phyloP scores from a whole-genome alignment of 2,113 vertebrate genomes.

The human (Homo sapiens) region DNA sequence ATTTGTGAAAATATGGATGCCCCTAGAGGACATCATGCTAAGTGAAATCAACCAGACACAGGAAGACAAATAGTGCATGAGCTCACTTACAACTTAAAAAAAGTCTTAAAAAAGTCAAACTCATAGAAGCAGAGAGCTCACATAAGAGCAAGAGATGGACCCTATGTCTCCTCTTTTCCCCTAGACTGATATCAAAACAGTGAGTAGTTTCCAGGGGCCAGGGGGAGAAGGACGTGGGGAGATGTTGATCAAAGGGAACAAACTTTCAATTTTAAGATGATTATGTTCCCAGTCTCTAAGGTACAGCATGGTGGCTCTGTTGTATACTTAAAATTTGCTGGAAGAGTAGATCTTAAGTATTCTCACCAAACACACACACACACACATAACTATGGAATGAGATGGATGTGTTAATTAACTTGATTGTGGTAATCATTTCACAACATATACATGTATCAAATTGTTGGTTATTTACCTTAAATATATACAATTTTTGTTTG shows the following conservation, averaged over 20 bases:
- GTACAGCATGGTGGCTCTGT: rapidly evolving
- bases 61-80: background rate
- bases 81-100: background rate
- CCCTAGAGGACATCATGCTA: background rate
- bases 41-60: background rate
- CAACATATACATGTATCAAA: background rate
- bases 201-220: background rate
- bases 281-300: no score
- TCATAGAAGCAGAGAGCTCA: background rate
- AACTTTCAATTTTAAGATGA: background rate
- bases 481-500: background rate
- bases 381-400: background rate
- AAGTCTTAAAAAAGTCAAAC: background rate
- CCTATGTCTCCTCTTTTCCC: no score
- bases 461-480: background rate
- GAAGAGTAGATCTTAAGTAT: background rate
- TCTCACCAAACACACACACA: background rate
- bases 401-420: background rate
- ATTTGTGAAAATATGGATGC: background rate
- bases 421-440: background rate
- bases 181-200: background rate
- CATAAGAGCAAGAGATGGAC: no score
- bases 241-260: background rate
- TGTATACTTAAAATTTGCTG: background rate
- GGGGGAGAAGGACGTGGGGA: no score